Base-by-base conservation (phyloP, 2,888 invertebrate genomes). In the Oligia latruncula region DNA sequence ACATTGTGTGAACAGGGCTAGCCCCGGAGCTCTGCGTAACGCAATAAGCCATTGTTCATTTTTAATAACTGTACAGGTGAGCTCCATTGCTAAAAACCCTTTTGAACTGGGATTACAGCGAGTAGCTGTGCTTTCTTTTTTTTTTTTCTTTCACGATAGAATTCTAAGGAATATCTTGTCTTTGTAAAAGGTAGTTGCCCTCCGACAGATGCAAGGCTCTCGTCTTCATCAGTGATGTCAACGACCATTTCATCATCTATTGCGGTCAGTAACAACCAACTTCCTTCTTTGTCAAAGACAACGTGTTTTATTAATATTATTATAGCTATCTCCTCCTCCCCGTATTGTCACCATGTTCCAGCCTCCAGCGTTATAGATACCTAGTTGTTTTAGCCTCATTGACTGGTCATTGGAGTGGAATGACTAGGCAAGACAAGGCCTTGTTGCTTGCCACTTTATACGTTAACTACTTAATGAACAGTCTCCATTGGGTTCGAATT, bases 341-440 rank as follows among this genome's bases (percentile, higher is more conserved):
- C 29, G 78, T 20, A 35, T 35, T n/a, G n/a, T 1, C 46, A 17
- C 17, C 17, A 8, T 71, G 17, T 35, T 49, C 9, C n/a, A 49
- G 35, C 13, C 8, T 49, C 2, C 4, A 46, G 49, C 11, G 9
- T 11, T 40, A 43, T 43, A 9, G 5, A 40, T 40, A 40, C 5
- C 40, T 49, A 35, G 17, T 8, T 46, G 2, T 62, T 49, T 49
- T 62, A 23, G 23, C 78, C 17, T 77, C 29, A 52, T 29, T n/a
- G 15, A 15, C 20, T 78, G 11, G 9, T n/a, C 15, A 40, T 29
- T 60, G 29, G 40, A 78, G 76, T 52, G 40, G 49, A 78, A 78
- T 29, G 11, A 13, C 29, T 40, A 52, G 49, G 11, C 9, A 29
- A 62, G 40, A 52, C 29, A 52, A 71, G 4, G n/a, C 71, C 13